These are phyloP conservation scores for Setipinna tenuifilis DNA, from an alignment of 2,797 vertebrate genomes.

Conservation along the genomic window DNA sequence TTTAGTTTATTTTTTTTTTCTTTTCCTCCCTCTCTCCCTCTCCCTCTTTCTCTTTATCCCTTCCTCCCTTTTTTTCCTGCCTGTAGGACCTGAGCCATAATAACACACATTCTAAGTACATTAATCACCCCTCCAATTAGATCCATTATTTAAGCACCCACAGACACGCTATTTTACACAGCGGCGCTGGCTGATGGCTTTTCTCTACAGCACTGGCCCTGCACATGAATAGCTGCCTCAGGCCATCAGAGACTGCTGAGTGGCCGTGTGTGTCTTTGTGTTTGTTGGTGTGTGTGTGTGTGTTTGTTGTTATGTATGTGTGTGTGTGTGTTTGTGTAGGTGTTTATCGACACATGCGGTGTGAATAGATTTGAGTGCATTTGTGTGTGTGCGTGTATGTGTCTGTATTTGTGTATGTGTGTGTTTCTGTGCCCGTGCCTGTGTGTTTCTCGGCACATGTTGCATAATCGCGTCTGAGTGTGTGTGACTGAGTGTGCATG, in stretches of 20 bases:
- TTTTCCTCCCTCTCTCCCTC: not conserved
- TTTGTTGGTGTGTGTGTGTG: not conserved
- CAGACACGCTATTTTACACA: slow-evolving; percentile 31
- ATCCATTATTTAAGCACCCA: slow-evolving; percentile 46
- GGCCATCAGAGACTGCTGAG: not conserved
- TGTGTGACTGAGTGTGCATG: not conserved
- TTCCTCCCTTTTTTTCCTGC: not conserved
- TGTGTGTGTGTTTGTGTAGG: not conserved
- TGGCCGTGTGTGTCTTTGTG: not conserved
- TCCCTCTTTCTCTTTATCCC: not conserved
- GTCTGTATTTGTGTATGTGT: no score
- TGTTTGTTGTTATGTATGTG: not conserved
- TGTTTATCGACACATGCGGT: not conserved
- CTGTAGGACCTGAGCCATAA: slow-evolving; percentile 35
- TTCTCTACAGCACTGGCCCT: slow-evolving; percentile 2
- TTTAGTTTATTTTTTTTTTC: not conserved
- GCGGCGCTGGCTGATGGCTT: not conserved
- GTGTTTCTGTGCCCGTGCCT: no score
- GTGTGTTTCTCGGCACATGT: not conserved
- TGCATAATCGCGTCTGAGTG: not conserved
- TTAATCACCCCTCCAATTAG: slow-evolving; percentile 48
- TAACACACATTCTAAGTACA: slow-evolving; percentile 41
- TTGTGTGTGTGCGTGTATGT: no score
- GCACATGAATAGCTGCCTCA: not conserved
- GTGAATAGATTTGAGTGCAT: not conserved